Evolutionary conservation across 2,113 vertebrate species (phyloP), one percentile per base, ranked within the genome.

Genomic region (Dipodomys merriami): DNA sequence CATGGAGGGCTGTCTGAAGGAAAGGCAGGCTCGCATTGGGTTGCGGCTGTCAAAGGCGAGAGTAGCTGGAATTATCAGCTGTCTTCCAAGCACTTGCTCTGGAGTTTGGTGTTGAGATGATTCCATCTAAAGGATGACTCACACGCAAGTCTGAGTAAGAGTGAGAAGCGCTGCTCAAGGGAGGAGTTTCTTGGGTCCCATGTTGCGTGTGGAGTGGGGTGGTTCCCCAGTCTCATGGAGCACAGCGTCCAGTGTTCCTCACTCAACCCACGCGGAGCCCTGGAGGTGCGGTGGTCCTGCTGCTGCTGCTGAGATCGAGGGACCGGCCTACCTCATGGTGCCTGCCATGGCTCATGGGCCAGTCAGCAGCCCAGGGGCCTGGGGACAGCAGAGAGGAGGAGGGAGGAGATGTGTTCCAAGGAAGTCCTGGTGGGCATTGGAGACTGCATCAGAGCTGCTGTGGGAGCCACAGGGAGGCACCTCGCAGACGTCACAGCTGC

Each of bases 241-340:
- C 15, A 9, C 9, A 16, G 35, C 49, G 3, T 49, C 49, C 49
- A 49, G 49, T 1, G 49, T 49, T 49, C 49, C 8, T 18, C 53
- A 57, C 12, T 57, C 53, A 57, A 27, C 10, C 18, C 12, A 2
- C 9, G 6, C 23, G 8, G 8, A 29, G 1, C 2, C 19, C 16
- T 5, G 7, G 18, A 39, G 29, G 33, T 22, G 3, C 6, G 2
- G 18, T 0, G 8, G 29, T 12, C 30, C 35, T 6, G 11, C 6
- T 3, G 5, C 6, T 3, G 5, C 53, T 57, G 53, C 22, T 33
- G 60, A n/a, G 53, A n/a, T 6, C 12, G 30, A 49, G 35, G 18
- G 29, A 7, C 20, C 4, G 9, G 18, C 23, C 10, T 49, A 64
- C 39, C 20, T 11, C 33, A 6, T 10, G 29, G 22, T 27, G 71